Percentiles rank a stretch among this genome's conserved stretches.
Conservation (phyloP, 1,140 invertebrate species). For the Ooceraea biroi region DNA sequence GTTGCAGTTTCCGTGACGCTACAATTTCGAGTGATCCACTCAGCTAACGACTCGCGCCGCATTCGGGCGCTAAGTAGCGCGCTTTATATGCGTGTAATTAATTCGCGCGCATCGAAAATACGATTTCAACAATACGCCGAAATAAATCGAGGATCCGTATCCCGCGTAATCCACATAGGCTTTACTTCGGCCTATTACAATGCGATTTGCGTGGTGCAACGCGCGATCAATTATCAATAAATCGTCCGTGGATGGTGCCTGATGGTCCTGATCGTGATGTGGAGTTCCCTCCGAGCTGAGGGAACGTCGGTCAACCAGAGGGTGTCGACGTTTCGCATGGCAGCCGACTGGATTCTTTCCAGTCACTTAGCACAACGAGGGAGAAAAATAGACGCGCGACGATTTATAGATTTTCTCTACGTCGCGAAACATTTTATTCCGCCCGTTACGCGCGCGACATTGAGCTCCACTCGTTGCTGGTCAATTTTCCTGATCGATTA, state of each 20-base stretch:
- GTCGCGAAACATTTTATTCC: conserved; percentile 37
- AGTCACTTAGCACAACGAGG: conserved; percentile 50
- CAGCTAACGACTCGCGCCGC: neutral
- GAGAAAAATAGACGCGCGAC: conserved; percentile 44
- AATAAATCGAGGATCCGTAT: neutral
- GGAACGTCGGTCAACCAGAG: neutral
- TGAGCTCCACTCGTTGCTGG: neutral
- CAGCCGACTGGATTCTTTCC: conserved; percentile 56
- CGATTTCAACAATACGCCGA: neutral
- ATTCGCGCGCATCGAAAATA: conserved; percentile 6
- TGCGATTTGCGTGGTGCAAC: conserved; percentile 32
- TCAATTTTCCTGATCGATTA: conserved; percentile 30
- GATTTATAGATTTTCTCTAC: conserved; percentile 60
- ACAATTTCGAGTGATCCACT: neutral
- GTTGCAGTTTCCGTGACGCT: neutral
- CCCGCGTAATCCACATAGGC: conserved; percentile 18
- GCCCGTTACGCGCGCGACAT: neutral
- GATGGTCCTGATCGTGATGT: conserved; percentile 38
- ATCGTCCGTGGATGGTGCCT: conserved; percentile 13
- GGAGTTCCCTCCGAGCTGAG: conserved; percentile 5
- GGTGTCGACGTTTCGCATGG: conserved; percentile 46
- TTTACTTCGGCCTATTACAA: conserved; percentile 40
- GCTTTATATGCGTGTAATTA: neutral
- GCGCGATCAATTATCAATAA: conserved; percentile 68
- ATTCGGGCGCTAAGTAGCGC: neutral